Conservation (phyloP, 2,888 invertebrate genomes). For the Pristionchus maxplancki region DNA sequence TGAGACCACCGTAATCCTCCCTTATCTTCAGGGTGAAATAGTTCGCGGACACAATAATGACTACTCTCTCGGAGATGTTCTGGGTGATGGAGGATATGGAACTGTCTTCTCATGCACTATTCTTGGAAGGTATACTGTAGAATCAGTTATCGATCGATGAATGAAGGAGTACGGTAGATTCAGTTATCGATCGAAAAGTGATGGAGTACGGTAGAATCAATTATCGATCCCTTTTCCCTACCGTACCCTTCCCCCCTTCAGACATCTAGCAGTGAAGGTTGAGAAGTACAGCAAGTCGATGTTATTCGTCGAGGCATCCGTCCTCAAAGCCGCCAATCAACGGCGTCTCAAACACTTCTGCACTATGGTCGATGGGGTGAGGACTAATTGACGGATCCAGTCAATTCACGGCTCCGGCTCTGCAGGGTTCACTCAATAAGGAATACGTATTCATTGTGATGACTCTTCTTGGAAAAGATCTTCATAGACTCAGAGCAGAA, state of each 20-base stretch:
- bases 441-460: conserved; percentile 69
- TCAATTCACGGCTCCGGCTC: background rate
- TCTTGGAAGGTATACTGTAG: background rate
- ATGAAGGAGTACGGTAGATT: background rate
- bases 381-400: background rate
- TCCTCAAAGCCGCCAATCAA: conserved; percentile 44
- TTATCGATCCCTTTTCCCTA: too few relatives aligned
- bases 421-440: conserved; percentile 50
- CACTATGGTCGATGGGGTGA: conserved; percentile 46
- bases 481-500: conserved; percentile 62
- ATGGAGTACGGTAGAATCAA: background rate
- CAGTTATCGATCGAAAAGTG: background rate
- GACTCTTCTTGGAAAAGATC: conserved; percentile 64
- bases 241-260: background rate
- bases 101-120: conserved; percentile 45
- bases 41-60: conserved; percentile 31
- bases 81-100: conserved; percentile 51
- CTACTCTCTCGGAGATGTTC: conserved; percentile 38
- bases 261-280: conserved; percentile 50
- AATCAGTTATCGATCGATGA: background rate
- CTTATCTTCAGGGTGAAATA: conserved; percentile 34
- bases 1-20: background rate
- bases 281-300: conserved; percentile 52
- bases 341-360: conserved; percentile 47
- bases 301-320: conserved; percentile 44